phyloP scores from a whole-genome alignment of 2,797 vertebrate species.

The Premnoplex brunnescens region DNA sequence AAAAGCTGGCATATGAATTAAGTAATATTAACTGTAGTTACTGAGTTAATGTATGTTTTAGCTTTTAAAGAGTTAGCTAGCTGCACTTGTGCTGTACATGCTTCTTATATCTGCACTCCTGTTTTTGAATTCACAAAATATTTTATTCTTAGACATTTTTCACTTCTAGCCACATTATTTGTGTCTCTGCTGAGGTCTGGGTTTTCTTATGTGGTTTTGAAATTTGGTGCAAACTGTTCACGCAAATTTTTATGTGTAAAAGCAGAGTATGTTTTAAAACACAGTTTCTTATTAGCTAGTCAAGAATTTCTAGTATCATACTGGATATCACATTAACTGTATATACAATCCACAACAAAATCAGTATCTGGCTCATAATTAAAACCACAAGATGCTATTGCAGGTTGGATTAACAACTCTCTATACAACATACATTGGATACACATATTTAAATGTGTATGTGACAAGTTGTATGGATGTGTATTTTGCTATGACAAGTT shows the following conservation, averaged over 20 bases:
- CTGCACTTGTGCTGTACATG: background rate
- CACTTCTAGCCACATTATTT: background rate
- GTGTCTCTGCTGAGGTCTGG: background rate
- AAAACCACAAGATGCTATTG: background rate
- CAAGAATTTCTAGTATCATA: background rate
- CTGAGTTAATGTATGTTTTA: background rate
- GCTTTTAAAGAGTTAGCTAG: background rate
- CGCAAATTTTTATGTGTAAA: background rate
- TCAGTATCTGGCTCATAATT: background rate
- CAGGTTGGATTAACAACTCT: background rate
- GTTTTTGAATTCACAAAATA: background rate
- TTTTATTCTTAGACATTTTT: background rate
- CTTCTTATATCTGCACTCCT: background rate
- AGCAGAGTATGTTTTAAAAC: background rate
- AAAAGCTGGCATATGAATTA: background rate
- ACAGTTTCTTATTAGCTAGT: background rate
- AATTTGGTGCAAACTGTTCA: background rate
- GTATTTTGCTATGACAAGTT: background rate
- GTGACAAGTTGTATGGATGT: background rate
- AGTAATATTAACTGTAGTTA: background rate
- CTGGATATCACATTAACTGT: background rate
- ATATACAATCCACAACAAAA: background rate
- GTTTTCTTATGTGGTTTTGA: slow-evolving; percentile 15
- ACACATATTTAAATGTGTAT: background rate
- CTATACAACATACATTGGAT: background rate